Evolutionary conservation across 1,140 invertebrate species (phyloP).

Genomic region (Amyelois transitella): DNA sequence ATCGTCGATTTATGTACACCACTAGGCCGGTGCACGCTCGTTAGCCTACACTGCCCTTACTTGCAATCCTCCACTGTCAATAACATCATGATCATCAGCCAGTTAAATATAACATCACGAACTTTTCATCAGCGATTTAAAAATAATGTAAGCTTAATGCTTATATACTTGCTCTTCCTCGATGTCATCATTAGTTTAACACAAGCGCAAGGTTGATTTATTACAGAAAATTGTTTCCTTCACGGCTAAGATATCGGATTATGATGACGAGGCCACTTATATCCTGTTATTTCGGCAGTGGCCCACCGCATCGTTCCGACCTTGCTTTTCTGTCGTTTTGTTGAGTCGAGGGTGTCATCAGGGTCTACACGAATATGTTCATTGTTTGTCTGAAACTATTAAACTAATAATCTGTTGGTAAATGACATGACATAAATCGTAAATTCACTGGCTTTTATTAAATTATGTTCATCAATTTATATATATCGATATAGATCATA

Average conservation of each 20-base stretch:
- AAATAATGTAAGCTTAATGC: conserved; percentile 13
- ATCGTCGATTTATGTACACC: conserved; percentile 29
- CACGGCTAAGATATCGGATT: conserved; percentile 44
- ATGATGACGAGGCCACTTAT: conserved; percentile 40
- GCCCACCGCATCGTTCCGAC: conserved; percentile 26
- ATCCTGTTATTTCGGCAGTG: conserved; percentile 61
- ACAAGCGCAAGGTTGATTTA: conserved; percentile 34
- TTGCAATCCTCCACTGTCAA: background rate
- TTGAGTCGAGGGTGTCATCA: conserved; percentile 33
- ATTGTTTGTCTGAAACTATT: background rate
- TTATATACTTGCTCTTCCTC: too few relatives aligned
- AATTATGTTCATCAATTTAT: background rate
- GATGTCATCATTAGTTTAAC: conserved; percentile 21
- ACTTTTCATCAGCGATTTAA: background rate
- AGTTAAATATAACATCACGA: background rate
- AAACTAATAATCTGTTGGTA: too few relatives aligned
- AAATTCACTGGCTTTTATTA: background rate
- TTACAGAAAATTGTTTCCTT: conserved; percentile 57
- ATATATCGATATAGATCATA: conserved; percentile 7
- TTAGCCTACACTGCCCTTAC: conserved; percentile 5
- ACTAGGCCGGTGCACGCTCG: conserved; percentile 13
- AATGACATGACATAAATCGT: too few relatives aligned
- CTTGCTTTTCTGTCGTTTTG: conserved; percentile 29
- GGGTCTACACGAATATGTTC: conserved; percentile 39
- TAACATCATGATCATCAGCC: conserved; percentile 11